Evolutionary conservation across 2,888 invertebrate genomes (phyloP).

Genomic region (Eupithecia insigniata): DNA sequence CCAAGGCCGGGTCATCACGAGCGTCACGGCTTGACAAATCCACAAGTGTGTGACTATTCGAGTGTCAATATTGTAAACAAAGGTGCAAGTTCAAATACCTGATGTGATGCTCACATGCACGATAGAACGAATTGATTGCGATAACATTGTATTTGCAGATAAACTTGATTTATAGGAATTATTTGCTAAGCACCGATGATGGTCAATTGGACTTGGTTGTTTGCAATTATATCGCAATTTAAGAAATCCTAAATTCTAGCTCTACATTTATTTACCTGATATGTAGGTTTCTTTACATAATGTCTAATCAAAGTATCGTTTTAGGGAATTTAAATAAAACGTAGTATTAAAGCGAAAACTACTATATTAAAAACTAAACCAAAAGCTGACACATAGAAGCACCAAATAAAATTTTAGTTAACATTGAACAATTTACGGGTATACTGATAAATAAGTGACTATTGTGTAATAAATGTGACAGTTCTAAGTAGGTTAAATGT

Average conservation of each 20-base stretch:
- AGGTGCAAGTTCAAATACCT: constrained; percentile 16
- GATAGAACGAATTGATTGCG: constrained; percentile 8
- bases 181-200: background rate
- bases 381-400: constrained; percentile 49
- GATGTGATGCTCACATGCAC: background rate
- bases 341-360: constrained; percentile 53
- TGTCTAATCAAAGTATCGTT: background rate
- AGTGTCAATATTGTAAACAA: constrained; percentile 14
- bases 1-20: constrained; percentile 44
- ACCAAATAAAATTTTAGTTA: constrained; percentile 37
- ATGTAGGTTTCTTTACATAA: background rate
- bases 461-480: constrained; percentile 27
- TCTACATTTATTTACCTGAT: too few species aligned
- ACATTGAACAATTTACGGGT: constrained; percentile 49
- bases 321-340: constrained; percentile 24
- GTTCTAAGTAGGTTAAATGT: constrained; percentile 31
- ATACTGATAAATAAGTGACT: constrained; percentile 33
- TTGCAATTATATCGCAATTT: background rate
- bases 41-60: constrained; percentile 16
- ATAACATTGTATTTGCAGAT: constrained; percentile 10
- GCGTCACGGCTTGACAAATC: constrained; percentile 43
- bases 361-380: constrained; percentile 50
- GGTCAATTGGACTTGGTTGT: background rate
- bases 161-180: background rate
- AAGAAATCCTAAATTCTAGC: background rate